Conservation (phyloP, 2,797 vertebrate genomes). For the Sebastes cheni region DNA sequence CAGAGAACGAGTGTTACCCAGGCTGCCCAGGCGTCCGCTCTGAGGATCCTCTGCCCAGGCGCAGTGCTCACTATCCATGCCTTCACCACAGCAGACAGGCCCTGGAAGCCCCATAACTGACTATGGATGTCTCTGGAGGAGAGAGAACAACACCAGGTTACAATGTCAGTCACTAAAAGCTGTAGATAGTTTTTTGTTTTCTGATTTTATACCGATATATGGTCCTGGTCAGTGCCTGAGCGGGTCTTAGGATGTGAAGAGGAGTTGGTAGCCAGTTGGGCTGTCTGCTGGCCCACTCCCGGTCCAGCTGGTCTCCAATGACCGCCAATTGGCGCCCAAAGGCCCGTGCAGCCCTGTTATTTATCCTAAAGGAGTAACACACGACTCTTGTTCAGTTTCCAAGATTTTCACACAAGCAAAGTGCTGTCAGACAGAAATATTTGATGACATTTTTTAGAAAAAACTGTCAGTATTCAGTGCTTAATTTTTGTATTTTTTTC, state of each 20-base stretch:
- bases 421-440: background rate
- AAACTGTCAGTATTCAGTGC: background rate
- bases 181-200: background rate
- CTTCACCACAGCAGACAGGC: conserved; percentile 59
- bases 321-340: conserved; percentile 87
- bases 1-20: conserved; percentile 64
- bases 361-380: conserved; percentile 38
- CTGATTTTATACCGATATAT: conserved; percentile 65
- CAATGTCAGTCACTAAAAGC: background rate
- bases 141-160: background rate
- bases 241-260: conserved; percentile 59
- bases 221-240: conserved; percentile 63
- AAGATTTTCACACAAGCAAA: background rate
- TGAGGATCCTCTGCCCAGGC: conserved; percentile 49
- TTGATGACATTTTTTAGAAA: background rate
- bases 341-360: conserved; percentile 68
- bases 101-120: conserved; percentile 56
- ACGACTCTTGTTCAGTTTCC: background rate
- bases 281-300: conserved; percentile 55
- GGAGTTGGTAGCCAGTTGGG: conserved; percentile 35
- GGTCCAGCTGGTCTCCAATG: conserved; percentile 89
- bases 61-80: conserved; percentile 61
- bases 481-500: background rate
- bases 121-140: conserved; percentile 63
- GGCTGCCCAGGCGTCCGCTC: conserved; percentile 56